Evolutionary conservation across 2,113 vertebrate genomes (phyloP).

Genomic region (Megaceryle maxima): DNA sequence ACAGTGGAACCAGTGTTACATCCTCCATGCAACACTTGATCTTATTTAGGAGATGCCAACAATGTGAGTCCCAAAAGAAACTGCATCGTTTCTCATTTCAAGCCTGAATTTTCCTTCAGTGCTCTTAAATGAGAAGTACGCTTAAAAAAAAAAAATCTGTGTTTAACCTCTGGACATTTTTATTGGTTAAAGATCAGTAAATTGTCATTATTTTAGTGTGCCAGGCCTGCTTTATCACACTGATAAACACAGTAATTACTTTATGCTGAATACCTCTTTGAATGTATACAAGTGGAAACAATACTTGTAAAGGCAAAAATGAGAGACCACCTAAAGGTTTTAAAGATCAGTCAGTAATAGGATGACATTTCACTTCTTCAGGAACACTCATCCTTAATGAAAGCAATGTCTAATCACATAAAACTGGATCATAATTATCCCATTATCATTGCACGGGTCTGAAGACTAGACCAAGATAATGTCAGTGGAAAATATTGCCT

Average conservation of each 20-base stretch:
- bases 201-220: background rate
- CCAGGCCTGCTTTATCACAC: background rate
- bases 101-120: background rate
- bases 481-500: background rate
- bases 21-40: fast-evolving
- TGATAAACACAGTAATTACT: background rate
- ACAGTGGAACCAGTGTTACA: background rate
- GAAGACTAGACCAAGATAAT: background rate
- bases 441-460: background rate
- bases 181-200: background rate
- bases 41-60: background rate
- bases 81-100: background rate
- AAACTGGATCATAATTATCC: background rate
- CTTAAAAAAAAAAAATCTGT: background rate
- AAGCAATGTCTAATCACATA: background rate
- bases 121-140: background rate
- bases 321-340: background rate
- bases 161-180: background rate
- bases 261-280: background rate
- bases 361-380: background rate
- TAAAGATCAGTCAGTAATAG: background rate
- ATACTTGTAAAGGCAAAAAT: background rate
- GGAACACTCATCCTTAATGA: background rate
- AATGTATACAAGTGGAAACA: fast-evolving
- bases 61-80: background rate